A percentile compares a stretch with the other conserved stretches of the same genome.
phyloP scores from a whole-genome alignment of 92 coral and sea anemone species.

The Isaurus tuberculatus region DNA sequence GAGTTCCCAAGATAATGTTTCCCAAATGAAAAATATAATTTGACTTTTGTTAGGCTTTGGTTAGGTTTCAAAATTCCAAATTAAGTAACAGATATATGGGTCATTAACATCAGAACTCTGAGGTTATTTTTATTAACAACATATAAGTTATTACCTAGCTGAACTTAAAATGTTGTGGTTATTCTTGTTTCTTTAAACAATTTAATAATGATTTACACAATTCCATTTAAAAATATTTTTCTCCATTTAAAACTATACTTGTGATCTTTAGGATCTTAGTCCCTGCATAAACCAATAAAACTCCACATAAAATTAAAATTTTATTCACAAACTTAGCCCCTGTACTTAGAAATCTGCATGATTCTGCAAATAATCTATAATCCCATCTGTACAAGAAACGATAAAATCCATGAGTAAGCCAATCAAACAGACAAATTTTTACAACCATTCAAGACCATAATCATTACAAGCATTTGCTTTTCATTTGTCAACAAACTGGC shows the following conservation, averaged over 20 bases:
- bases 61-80: conserved; percentile 4
- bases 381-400: too few relatives aligned
- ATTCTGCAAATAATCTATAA: too few relatives aligned
- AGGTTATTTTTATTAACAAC: conserved; percentile 13
- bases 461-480: too few relatives aligned
- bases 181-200: conserved; percentile 1
- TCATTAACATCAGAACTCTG: conserved; percentile 25
- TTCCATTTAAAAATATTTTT: conserved; percentile 4
- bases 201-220: conserved; percentile 1
- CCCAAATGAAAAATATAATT: not conserved
- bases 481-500: too few relatives aligned
- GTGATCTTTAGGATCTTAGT: conserved; percentile 16
- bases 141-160: conserved; percentile 1
- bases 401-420: too few relatives aligned
- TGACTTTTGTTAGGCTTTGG: conserved; percentile 5
- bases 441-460: too few relatives aligned
- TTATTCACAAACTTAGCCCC: not conserved
- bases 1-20: not conserved
- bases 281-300: not conserved
- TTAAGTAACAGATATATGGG: conserved; percentile 8
- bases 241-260: conserved; percentile 28
- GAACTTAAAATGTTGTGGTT: not conserved
- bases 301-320: not conserved
- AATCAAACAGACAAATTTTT: too few relatives aligned
- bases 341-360: too few relatives aligned